Evolutionary conservation across 23 tunicate genomes (phyloP).

Genomic region (Halocynthia roretzi): DNA sequence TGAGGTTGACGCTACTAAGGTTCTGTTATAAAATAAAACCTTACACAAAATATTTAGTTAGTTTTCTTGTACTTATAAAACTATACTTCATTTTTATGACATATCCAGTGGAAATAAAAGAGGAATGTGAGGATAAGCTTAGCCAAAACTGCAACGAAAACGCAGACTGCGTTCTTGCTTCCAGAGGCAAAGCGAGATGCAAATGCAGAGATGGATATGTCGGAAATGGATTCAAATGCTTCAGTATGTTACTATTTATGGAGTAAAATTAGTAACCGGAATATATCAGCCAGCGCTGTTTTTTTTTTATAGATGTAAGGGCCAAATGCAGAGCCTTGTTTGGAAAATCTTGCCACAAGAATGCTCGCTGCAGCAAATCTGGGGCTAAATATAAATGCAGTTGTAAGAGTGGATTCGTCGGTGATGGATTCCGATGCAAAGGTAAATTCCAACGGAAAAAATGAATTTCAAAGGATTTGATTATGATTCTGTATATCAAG

Average conservation of each 20-base stretch:
- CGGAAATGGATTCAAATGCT: slow-evolving; percentile 29
- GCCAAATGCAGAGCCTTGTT: not conserved
- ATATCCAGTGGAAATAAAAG: not conserved
- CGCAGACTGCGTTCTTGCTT: not conserved
- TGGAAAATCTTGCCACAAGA: slow-evolving; percentile 10
- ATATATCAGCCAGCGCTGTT: too few species aligned
- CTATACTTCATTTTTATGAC: not conserved
- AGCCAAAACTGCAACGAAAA: slow-evolving; percentile 9
- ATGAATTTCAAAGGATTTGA: not conserved
- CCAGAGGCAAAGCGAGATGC: slow-evolving; percentile 4
- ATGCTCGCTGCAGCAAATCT: not conserved
- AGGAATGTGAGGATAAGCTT: slow-evolving; percentile 10
- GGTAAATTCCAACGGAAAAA: not conserved
- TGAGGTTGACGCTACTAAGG: not conserved
- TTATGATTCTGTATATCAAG: not conserved
- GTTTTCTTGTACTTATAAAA: not conserved
- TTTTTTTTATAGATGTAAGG: too few species aligned
- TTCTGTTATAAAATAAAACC: too few species aligned
- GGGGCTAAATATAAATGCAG: not conserved
- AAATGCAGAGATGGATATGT: slow-evolving; percentile 6
- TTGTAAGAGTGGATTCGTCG: slow-evolving; percentile 6
- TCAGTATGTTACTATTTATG: too few species aligned
- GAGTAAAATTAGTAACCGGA: too few species aligned
- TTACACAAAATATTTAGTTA: not conserved
- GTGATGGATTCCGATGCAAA: slow-evolving; percentile 17